Evolutionary conservation across 2,113 vertebrate species (phyloP).

Genomic region (Ranitomeya variabilis): DNA sequence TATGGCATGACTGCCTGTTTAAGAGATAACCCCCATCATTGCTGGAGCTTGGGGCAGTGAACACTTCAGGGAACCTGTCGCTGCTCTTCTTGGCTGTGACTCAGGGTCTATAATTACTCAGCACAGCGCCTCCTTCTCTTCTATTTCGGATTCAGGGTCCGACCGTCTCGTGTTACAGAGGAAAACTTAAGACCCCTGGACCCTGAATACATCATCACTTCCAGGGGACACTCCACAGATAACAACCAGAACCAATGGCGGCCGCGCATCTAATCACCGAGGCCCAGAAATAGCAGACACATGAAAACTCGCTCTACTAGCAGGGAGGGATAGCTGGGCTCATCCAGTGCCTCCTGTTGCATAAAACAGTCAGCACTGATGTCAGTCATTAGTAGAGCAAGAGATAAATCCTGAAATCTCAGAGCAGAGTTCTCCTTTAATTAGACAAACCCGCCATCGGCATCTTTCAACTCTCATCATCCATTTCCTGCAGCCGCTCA

Average conservation of each 20-base stretch:
- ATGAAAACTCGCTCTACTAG: too few species aligned
- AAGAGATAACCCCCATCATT: not conserved
- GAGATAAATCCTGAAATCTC: too few species aligned
- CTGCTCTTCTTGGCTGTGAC: not conserved
- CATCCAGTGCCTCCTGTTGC: not conserved
- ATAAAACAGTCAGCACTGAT: too few species aligned
- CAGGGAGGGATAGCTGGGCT: not conserved
- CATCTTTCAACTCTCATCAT: not conserved
- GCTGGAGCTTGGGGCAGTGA: not conserved
- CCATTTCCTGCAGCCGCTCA: conserved; percentile 13
- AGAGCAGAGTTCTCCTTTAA: not conserved
- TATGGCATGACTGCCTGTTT: not conserved
- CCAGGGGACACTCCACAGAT: not conserved
- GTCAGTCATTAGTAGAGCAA: too few species aligned
- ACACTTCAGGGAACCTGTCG: not conserved
- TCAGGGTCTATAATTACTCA: not conserved
- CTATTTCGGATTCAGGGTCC: not conserved
- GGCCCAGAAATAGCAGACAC: not conserved
- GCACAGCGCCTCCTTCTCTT: not conserved
- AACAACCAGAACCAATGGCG: not conserved
- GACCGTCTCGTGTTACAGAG: not conserved
- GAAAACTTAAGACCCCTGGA: not conserved
- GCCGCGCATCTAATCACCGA: not conserved
- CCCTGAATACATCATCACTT: not conserved
- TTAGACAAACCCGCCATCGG: not conserved